phyloP scores from a whole-genome alignment of 2,888 invertebrate species.

The Hyposoter didymator region DNA sequence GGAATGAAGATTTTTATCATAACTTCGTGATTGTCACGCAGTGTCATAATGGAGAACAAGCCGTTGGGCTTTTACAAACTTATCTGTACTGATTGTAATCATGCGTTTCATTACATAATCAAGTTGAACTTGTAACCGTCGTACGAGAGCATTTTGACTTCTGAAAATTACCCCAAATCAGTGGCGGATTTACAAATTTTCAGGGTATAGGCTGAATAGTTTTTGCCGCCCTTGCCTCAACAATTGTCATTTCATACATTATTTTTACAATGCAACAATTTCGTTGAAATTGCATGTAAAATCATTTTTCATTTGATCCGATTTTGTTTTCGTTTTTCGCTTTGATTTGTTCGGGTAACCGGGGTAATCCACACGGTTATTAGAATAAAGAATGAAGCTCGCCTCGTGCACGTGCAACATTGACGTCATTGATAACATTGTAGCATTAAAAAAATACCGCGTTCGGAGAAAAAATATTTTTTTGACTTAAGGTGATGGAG shows the following conservation, averaged over 20 bases:
- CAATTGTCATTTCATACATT: slow-evolving; percentile 23
- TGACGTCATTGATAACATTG: background rate
- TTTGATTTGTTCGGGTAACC: no score
- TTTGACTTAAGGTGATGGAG: background rate
- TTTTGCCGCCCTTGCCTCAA: slow-evolving; percentile 38
- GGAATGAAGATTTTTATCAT: background rate
- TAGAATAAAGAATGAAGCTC: no score
- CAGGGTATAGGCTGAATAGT: slow-evolving; percentile 27
- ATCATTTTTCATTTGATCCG: background rate
- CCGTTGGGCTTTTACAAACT: slow-evolving; percentile 10
- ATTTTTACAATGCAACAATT: slow-evolving; percentile 33
- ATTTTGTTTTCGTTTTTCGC: no score
- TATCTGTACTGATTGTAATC: background rate
- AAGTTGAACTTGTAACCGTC: background rate
- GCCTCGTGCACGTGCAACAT: background rate
- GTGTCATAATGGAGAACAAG: slow-evolving; percentile 4
- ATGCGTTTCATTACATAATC: background rate
- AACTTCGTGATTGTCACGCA: background rate
- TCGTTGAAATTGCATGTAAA: slow-evolving; percentile 18
- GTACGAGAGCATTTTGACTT: background rate
- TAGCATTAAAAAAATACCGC: background rate
- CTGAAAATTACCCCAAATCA: background rate
- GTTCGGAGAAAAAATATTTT: background rate
- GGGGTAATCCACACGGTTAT: no score
- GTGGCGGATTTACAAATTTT: slow-evolving; percentile 40